Base-by-base conservation (phyloP, 2,797 vertebrate genomes). In the Tragelaphus oryx region DNA sequence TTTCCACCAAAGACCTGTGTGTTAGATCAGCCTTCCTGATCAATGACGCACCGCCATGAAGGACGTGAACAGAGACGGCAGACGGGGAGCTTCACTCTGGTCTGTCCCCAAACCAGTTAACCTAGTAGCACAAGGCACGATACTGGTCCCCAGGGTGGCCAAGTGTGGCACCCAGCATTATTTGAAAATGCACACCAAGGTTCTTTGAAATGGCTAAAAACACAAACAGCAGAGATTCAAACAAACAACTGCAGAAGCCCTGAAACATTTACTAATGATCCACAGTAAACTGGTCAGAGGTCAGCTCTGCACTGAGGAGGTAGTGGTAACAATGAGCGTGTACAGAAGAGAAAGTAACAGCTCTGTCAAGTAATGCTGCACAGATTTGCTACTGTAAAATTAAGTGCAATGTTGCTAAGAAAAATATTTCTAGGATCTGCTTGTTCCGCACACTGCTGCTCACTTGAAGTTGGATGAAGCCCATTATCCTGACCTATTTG, bases 401-500 rank as follows among this genome's bases (percentile, higher is more conserved):
- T 84, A 96, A 97, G 84, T 84, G 87, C 89, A 87, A 83, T 54
- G 94, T 93, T 97, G 93, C 96, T 96, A 95, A 95, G 93, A 92
- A 96, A 96, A 95, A 85, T 82, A 82, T 79, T 95, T 83, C 93
- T 57, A 79, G 97, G 95, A 93, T 89, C 96, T 92, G 68, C 93
- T 82, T 96, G 97, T 97, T 96, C 96, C 0, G 54, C 28, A 60
- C 95, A 85, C 91, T 74, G 92, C 89, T 97, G 94, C 85, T 96
- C 91, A 95, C 89, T 95, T 93, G 8, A 87, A 84, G 89, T 81
- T 96, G 94, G 95, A 97, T 80, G 92, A 84, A 95, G 76, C 96
- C 91, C 95, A 96, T 90, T 76, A 91, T 95, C 78, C 94, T 93
- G 94, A 91, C 92, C 96, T 97, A 96, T 95, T 97, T 98, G 95